phyloP scores from a whole-genome alignment of 92 coral and sea anemone species.

The Paragorgia papillata region DNA sequence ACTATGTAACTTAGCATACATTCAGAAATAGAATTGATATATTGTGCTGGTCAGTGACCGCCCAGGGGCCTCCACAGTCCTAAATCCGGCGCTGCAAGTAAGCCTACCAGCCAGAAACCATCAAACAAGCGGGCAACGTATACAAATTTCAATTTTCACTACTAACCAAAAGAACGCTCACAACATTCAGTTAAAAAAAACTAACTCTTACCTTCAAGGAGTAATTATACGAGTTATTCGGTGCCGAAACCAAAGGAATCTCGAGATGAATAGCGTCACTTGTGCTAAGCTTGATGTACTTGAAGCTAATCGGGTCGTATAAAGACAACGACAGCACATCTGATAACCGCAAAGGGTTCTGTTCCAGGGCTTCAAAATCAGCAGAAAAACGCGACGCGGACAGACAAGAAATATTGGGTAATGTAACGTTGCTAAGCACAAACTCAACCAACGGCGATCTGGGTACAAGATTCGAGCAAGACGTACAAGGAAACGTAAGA shows the following conservation, averaged over 20 bases:
- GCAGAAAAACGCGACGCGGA: conserved; percentile 4
- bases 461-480: background rate
- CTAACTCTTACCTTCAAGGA: background rate
- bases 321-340: conserved; percentile 25
- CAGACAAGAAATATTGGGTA: conserved; percentile 5
- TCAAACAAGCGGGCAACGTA: no score
- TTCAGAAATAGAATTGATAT: no score
- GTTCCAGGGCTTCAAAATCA: background rate
- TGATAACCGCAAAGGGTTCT: background rate
- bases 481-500: background rate
- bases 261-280: background rate
- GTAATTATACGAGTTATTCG: background rate
- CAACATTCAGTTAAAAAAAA: no score
- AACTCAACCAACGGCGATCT: conserved; percentile 13
- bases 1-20: no score
- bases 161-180: no score
- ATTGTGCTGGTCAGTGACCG: no score
- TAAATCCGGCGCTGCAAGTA: no score
- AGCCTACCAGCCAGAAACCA: no score
- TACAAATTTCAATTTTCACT: no score
- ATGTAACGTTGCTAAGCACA: background rate
- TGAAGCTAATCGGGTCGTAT: background rate
- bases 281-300: background rate
- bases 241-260: background rate
- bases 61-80: no score